Evolutionary conservation across 1,140 invertebrate species (phyloP), one percentile per base, ranked within the genome.

Genomic region (Drosophila nebulosa): DNA sequence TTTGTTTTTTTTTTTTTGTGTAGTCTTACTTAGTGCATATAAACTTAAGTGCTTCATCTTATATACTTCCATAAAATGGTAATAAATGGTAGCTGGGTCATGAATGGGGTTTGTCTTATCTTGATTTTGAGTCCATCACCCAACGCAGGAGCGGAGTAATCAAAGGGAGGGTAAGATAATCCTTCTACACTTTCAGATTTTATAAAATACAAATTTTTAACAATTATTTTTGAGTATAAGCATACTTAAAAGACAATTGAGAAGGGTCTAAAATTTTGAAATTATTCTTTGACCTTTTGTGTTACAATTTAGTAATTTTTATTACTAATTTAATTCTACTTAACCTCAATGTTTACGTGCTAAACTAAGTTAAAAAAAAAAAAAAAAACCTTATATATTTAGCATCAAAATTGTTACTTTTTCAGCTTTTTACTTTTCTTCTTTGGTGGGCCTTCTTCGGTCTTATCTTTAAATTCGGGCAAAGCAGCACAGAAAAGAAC

Each of bases 401-500:
- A n/a, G n/a, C n/a, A n/a, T n/a, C n/a, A n/a, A 9, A 9, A 9
- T 27, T 0, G 21, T 46, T 46, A 91, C 96, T 95, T 36, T 26
- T 52, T 26, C 4, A 52, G 1, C n/a, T 52, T 52, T 26, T 26
- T 52, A 14, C 50, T 22, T 14, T 52, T 52, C 50, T 52, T 52
- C 22, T 52, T 52, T 22, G 50, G 22, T 22, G 50, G 22, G 21
- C 3, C 22, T 12, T 52, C 22, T 52, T 12, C n/a, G n/a, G 1
- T 26, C 6, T 32, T 32, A n/a, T 26, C 5, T 1, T 26, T 52
- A 3, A 52, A 26, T 12, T 52, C 51, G 3, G 51, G 22, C 14
- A 52, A 9, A 24, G 22, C 51, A 26, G 95, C 94, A 91, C 95
- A 95, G 91, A 96, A 96, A 21, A 96, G 86, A n/a, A 96, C 93